A percentile compares a stretch with the other conserved stretches of the same genome.
Evolutionary conservation across 1,140 invertebrate genomes (phyloP).

Genomic region (Polyergus mexicanus): DNA sequence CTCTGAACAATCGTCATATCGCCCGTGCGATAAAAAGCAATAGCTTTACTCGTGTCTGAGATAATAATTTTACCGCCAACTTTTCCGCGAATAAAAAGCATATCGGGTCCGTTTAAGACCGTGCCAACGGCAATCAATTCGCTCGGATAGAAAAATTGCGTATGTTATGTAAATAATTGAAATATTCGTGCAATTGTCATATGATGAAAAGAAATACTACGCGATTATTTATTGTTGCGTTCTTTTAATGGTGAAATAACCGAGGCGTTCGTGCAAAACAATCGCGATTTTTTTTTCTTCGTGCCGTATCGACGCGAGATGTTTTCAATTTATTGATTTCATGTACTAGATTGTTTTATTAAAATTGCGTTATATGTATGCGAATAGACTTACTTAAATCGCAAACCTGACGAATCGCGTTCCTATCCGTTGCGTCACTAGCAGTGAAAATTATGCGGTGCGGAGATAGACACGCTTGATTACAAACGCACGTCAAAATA

Average conservation of each 20-base stretch:
- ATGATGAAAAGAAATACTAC: conserved; percentile 5
- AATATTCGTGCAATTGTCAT: background rate
- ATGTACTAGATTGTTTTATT: background rate
- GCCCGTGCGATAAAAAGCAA: conserved; percentile 38
- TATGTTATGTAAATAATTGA: conserved; percentile 32
- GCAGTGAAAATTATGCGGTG: conserved; percentile 37
- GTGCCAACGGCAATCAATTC: background rate
- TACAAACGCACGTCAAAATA: conserved; percentile 50
- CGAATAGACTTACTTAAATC: conserved; percentile 1
- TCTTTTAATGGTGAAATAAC: background rate
- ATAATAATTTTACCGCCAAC: conserved; percentile 31
- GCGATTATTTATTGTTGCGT: background rate
- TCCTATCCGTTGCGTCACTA: conserved; percentile 44
- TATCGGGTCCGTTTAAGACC: background rate
- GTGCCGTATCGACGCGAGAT: background rate
- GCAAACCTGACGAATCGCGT: conserved; percentile 15
- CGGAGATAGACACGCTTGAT: conserved; percentile 60
- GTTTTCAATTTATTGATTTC: background rate
- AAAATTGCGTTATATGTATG: conserved; percentile 14
- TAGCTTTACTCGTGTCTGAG: conserved; percentile 20
- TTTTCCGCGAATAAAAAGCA: conserved; percentile 22
- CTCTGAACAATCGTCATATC: conserved; percentile 44
- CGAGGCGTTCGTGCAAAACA: background rate
- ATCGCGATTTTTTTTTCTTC: background rate
- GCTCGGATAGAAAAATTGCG: background rate